A percentile compares a stretch with the other conserved stretches of the same genome.
These are phyloP conservation scores for Megathymus violae DNA, from an alignment of 1,140 invertebrate species.

Conservation along the genomic window DNA sequence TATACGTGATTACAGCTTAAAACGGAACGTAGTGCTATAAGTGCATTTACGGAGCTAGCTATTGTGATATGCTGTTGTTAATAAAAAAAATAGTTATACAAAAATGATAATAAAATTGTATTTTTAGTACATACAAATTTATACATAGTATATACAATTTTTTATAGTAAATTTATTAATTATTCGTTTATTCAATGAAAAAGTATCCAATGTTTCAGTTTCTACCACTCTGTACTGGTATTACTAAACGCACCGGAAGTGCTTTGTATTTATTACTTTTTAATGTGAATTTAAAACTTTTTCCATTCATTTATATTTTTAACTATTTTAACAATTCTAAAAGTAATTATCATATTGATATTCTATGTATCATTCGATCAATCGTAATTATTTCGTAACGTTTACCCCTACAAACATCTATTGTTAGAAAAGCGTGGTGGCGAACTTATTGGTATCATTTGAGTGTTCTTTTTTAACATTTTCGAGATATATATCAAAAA, in stretches of 20 bases:
- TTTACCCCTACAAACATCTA: conserved; percentile 36
- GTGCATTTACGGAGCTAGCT: conserved; percentile 8
- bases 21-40: conserved; percentile 7
- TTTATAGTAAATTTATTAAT: not conserved
- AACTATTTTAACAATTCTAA: not conserved
- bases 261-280: conserved; percentile 22
- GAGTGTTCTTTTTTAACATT: conserved; percentile 15
- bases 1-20: no score
- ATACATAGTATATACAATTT: no score
- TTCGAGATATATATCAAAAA: not conserved
- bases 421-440: conserved; percentile 56
- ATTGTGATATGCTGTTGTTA: not conserved
- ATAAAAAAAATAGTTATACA: no score
- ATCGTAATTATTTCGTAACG: conserved; percentile 26
- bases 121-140: no score
- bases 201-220: no score
- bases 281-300: conserved; percentile 24
- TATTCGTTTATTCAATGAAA: no score
- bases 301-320: not conserved
- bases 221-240: no score
- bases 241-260: conserved; percentile 34
- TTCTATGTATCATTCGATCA: not conserved
- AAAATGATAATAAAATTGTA: no score
- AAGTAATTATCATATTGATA: not conserved
- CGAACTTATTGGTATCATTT: conserved; percentile 45